A percentile compares a stretch with the other conserved stretches of the same genome.
phyloP scores from a whole-genome alignment of 2,113 vertebrate genomes.

The Chrysochloris asiatica region DNA sequence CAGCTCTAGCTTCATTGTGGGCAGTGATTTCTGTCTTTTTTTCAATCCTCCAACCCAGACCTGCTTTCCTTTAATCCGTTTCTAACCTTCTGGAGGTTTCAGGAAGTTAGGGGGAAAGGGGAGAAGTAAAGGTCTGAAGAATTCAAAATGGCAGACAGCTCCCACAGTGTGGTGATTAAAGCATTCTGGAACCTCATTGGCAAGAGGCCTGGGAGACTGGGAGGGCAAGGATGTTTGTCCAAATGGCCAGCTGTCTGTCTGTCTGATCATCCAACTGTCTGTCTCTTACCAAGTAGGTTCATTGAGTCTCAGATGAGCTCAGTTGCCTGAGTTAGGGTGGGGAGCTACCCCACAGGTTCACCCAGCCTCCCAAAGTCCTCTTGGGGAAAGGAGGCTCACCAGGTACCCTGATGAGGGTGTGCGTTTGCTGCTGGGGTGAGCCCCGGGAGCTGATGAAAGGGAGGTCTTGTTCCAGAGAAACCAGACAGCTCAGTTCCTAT shows the following conservation, averaged over 20 bases:
- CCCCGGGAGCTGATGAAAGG: not conserved
- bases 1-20: not conserved
- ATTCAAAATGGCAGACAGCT: not conserved
- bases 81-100: not conserved
- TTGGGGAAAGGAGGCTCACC: not conserved
- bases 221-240: not conserved
- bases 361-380: no score
- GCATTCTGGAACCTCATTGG: not conserved
- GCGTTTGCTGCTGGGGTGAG: not conserved
- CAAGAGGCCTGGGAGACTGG: not conserved
- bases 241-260: not conserved
- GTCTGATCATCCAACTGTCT: not conserved
- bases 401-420: rapidly evolving
- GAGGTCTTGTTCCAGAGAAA: not conserved
- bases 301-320: not conserved
- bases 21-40: not conserved
- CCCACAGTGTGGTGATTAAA: no score
- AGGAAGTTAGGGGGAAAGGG: not conserved
- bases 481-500: not conserved
- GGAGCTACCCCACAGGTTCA: not conserved
- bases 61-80: not conserved
- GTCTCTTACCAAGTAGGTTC: not conserved
- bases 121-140: not conserved
- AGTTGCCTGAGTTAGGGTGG: not conserved
- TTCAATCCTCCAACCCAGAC: not conserved